phyloP scores from a whole-genome alignment of 2,113 vertebrate species.

The Tamias sibiricus region DNA sequence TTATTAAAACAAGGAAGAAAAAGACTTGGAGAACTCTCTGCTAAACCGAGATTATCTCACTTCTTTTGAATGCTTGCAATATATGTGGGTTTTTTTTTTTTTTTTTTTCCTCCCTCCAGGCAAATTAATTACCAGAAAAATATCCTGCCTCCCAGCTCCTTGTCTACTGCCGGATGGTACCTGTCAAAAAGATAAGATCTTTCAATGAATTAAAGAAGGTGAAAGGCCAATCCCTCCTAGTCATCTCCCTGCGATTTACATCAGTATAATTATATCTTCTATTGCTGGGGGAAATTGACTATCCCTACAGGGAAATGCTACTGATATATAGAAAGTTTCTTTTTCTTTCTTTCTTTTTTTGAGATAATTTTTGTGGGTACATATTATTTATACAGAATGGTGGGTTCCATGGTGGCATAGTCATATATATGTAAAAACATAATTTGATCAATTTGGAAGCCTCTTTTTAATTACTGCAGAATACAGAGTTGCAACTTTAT shows the following conservation, averaged over 20 bases:
- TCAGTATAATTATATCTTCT: conserved; percentile 90
- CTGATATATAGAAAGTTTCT: conserved; percentile 68
- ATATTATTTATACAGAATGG: background rate
- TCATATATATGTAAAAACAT: background rate
- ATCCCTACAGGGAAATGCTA: conserved; percentile 80
- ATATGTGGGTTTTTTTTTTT: conserved; percentile 63
- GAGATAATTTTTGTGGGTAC: background rate
- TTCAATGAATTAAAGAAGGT: conserved; percentile 83
- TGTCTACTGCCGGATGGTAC: conserved; percentile 78
- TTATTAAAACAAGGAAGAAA: background rate
- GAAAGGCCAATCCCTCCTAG: conserved; percentile 86
- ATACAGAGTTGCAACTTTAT: conserved; percentile 51
- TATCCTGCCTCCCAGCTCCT: conserved; percentile 78
- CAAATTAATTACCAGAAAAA: conserved; percentile 85
- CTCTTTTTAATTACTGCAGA: conserved; percentile 77
- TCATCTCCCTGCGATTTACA: conserved; percentile 87
- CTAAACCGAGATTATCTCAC: conserved; percentile 50
- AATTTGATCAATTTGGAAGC: background rate
- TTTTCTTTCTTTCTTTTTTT: conserved; percentile 33
- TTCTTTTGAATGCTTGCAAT: conserved; percentile 29
- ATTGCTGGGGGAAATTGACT: conserved; percentile 85
- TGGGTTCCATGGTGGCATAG: background rate
- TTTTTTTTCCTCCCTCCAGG: conserved; percentile 77
- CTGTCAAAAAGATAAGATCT: conserved; percentile 90
- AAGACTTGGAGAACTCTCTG: conserved; percentile 4